Evolutionary conservation across 2,113 vertebrate species (phyloP).

Genomic region (Cyprinodon tularosa): DNA sequence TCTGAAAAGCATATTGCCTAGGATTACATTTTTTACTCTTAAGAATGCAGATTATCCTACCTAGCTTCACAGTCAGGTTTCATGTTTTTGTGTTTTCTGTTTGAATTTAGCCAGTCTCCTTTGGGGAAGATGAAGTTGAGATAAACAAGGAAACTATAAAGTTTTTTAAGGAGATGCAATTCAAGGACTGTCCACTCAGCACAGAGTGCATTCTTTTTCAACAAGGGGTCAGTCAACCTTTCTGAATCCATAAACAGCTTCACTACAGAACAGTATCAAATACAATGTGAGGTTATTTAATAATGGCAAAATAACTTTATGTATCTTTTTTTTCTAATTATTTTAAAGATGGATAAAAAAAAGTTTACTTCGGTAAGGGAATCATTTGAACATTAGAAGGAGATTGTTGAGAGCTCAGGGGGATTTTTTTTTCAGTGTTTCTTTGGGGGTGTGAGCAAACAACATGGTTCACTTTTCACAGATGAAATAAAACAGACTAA

Average conservation of each 20-base stretch:
- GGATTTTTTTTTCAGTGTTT: background rate
- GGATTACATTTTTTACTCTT: background rate
- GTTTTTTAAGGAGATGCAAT: slow-evolving; percentile 12
- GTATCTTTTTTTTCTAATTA: background rate
- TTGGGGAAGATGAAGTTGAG: background rate
- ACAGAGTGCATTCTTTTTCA: slow-evolving; percentile 36
- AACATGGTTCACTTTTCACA: slow-evolving; percentile 14
- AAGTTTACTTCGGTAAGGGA: background rate
- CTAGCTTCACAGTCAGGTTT: background rate
- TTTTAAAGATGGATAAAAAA: background rate
- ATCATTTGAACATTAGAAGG: background rate
- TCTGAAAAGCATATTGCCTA: background rate
- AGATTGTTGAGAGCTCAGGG: background rate
- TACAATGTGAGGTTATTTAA: background rate
- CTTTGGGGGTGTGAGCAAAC: slow-evolving; percentile 34
- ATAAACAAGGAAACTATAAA: background rate
- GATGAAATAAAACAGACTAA: slow-evolving; percentile 35
- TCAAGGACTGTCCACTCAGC: slow-evolving; percentile 12
- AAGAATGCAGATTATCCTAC: background rate
- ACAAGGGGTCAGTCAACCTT: slow-evolving; percentile 25
- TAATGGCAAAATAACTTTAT: background rate
- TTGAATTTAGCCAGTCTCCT: background rate
- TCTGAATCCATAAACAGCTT: background rate
- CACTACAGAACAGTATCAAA: background rate
- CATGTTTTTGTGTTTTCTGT: background rate